These are phyloP conservation scores for Trissoscelio sp. DNA, from an alignment of 2,888 invertebrate genomes.

Conservation along the genomic window DNA sequence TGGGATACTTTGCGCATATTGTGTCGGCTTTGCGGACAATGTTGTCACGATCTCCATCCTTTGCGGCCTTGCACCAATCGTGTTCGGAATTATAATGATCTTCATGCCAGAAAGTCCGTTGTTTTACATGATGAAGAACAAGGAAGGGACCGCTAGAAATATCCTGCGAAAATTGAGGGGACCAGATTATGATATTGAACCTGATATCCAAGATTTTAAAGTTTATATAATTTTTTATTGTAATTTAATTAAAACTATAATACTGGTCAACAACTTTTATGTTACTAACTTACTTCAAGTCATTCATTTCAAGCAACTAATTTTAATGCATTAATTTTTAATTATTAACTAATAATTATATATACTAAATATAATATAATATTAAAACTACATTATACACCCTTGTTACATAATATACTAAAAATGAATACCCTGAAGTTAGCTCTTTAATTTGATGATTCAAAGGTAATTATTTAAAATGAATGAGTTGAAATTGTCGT, in stretches of 20 bases:
- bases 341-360: too few relatives aligned
- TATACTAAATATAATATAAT: too few relatives aligned
- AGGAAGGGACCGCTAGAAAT: slow-evolving; percentile 87
- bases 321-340: too few relatives aligned
- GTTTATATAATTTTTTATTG: slow-evolving; percentile 83
- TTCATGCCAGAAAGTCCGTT: slow-evolving; percentile 93
- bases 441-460: too few relatives aligned
- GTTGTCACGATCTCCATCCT: slow-evolving; percentile 85
- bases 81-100: slow-evolving; percentile 86
- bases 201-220: slow-evolving; percentile 87
- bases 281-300: too few relatives aligned
- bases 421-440: too few relatives aligned
- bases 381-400: too few relatives aligned
- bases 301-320: too few relatives aligned
- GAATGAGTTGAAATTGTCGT: too few relatives aligned
- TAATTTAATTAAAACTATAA: not conserved
- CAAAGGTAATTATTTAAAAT: too few relatives aligned
- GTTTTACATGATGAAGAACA: slow-evolving; percentile 86
- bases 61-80: slow-evolving; percentile 87
- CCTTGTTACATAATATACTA: too few relatives aligned
- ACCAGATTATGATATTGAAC: slow-evolving; percentile 86
- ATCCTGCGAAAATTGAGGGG: slow-evolving; percentile 90
- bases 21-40: slow-evolving; percentile 85
- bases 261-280: not conserved
- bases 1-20: slow-evolving; percentile 91